A percentile compares a stretch with the other conserved stretches of the same genome.
Evolutionary conservation across 1,140 invertebrate genomes (phyloP).

Genomic region (Drosophila nebulosa): DNA sequence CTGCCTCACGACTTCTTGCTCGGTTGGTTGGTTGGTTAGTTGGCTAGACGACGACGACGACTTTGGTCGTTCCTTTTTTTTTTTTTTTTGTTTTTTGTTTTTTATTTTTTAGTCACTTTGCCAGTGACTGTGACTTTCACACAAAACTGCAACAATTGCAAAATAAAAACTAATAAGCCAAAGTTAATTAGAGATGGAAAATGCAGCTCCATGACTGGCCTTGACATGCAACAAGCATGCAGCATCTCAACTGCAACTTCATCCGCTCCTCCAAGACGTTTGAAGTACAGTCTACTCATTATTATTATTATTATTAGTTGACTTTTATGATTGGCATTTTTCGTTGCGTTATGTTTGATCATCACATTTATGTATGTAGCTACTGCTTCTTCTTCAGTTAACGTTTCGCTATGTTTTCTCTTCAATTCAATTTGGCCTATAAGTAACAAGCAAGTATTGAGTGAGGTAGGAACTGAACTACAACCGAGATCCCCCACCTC

Average conservation of each 20-base stretch:
- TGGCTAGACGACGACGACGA: constrained; percentile 29
- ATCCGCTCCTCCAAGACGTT: background rate
- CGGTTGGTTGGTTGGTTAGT: constrained; percentile 19
- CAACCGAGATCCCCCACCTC: too few species aligned
- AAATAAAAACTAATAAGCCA: constrained; percentile 38
- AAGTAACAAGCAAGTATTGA: too few species aligned
- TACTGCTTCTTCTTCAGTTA: too few species aligned
- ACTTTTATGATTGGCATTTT: constrained; percentile 8
- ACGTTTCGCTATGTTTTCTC: too few species aligned
- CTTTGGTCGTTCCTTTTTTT: too few species aligned
- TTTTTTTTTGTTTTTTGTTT: background rate
- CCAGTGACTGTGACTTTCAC: constrained; percentile 49
- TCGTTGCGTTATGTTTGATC: background rate
- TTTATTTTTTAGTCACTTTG: constrained; percentile 23
- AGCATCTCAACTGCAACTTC: background rate
- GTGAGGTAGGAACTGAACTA: too few species aligned
- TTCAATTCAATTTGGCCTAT: too few species aligned
- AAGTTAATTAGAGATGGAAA: constrained; percentile 61
- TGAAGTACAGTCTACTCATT: constrained; percentile 5
- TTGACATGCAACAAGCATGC: constrained; percentile 37
- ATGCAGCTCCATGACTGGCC: constrained; percentile 34
- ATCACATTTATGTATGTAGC: too few species aligned
- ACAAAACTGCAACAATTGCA: constrained; percentile 51
- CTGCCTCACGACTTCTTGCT: constrained; percentile 59
- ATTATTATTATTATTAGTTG: constrained; percentile 18